phyloP scores from a whole-genome alignment of 2,888 invertebrate species.

The Pachydiplax longipennis region DNA sequence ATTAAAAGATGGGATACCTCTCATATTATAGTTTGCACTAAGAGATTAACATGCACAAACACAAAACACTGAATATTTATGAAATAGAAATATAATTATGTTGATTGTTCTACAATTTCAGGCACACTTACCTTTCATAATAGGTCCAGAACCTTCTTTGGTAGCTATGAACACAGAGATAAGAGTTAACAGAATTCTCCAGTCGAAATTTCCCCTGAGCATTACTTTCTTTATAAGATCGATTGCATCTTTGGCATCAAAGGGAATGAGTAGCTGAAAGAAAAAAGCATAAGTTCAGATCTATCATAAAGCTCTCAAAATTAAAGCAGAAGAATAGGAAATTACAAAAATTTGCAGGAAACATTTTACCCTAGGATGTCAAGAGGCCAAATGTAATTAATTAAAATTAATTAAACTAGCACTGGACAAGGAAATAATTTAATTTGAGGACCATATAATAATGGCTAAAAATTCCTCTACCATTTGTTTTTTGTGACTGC shows the following conservation, averaged over 20 bases:
- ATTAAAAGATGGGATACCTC: no score
- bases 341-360: background rate
- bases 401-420: no score
- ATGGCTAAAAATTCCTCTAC: background rate
- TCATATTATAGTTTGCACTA: no score
- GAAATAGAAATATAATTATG: no score
- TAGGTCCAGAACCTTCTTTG: background rate
- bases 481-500: background rate
- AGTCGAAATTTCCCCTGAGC: background rate
- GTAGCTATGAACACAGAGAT: background rate
- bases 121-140: background rate
- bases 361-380: no score
- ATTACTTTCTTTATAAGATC: background rate
- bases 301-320: background rate
- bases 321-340: no score
- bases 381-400: no score
- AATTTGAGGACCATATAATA: no score
- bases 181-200: slow-evolving; percentile 15
- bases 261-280: background rate
- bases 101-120: background rate
- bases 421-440: no score
- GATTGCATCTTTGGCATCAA: slow-evolving; percentile 11
- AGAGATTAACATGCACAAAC: no score
- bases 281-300: background rate
- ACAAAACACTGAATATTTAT: no score